Percentiles rank a stretch among this genome's conserved stretches.
phyloP scores from a whole-genome alignment of 1,140 invertebrate genomes.

The Schlechtendalia chinensis region DNA sequence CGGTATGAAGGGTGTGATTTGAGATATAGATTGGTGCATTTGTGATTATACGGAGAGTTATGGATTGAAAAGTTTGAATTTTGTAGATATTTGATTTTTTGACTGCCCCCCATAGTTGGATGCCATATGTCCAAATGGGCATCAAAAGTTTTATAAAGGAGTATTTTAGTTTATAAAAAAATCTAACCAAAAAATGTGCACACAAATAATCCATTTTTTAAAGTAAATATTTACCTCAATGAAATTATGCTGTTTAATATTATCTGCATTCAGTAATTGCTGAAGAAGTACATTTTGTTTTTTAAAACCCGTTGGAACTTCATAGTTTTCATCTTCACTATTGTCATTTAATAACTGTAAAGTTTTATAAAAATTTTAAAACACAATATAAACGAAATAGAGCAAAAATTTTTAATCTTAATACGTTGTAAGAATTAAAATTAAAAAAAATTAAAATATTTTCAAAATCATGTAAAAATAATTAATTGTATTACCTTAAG shows the following conservation, averaged over 20 bases:
- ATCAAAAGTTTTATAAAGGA: no score
- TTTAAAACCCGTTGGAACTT: constrained; percentile 62
- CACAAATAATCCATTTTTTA: constrained; percentile 24
- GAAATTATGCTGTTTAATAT: constrained; percentile 3
- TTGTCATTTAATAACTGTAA: constrained; percentile 80
- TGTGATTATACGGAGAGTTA: no score
- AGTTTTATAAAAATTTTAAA: constrained; percentile 49
- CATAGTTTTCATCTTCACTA: constrained; percentile 74
- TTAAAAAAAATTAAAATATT: not conserved
- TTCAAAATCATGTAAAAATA: constrained; percentile 7
- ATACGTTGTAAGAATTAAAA: not conserved
- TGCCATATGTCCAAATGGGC: no score
- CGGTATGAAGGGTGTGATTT: no score
- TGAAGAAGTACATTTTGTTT: constrained; percentile 75
- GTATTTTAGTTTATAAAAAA: no score
- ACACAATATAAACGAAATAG: not conserved
- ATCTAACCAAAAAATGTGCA: constrained; percentile 1
- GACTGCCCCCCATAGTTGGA: no score
- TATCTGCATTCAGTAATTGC: constrained; percentile 70
- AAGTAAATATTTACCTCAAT: constrained; percentile 37
- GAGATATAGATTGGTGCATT: no score
- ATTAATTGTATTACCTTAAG: constrained; percentile 63
- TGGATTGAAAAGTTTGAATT: no score
- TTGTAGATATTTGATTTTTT: no score
- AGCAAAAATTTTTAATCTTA: not conserved